A percentile compares a stretch with the other conserved stretches of the same genome.
phyloP scores from a whole-genome alignment of 2,797 vertebrate genomes.

The Arnoldichthys spilopterus region DNA sequence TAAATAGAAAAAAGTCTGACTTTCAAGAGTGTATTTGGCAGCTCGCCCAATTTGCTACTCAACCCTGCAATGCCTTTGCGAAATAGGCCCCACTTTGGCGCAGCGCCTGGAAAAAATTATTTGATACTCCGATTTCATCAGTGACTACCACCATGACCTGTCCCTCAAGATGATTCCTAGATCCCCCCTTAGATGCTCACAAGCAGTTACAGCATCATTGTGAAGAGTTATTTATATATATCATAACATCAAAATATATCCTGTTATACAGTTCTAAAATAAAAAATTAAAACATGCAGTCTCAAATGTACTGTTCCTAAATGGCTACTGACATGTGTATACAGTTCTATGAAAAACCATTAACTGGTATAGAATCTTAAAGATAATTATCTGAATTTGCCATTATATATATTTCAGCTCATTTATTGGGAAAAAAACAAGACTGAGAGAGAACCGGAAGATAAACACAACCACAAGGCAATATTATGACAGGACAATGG shows the following conservation, averaged over 20 bases:
- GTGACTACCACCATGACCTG: neutral
- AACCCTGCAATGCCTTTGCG: conserved; percentile 53
- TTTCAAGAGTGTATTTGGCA: conserved; percentile 63
- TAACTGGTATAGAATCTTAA: no score
- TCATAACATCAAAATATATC: neutral
- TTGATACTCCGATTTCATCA: conserved; percentile 67
- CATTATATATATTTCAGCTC: no score
- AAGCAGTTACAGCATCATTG: neutral
- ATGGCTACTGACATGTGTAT: neutral
- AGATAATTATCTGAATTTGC: no score
- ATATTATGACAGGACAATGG: no score
- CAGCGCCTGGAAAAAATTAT: conserved; percentile 67
- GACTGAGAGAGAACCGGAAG: no score
- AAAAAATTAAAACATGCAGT: neutral
- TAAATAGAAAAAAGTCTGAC: conserved; percentile 66
- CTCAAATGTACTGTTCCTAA: no score
- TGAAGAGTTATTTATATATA: no score
- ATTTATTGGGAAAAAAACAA: no score
- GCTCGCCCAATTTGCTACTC: conserved; percentile 63
- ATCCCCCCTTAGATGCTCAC: neutral
- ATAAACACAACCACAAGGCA: no score
- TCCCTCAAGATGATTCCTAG: neutral
- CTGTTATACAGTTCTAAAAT: neutral
- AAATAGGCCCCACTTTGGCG: conserved; percentile 62
- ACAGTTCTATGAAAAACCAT: neutral